Base-by-base conservation (phyloP, 2,113 vertebrate species). In the Chloropsis hardwickii region DNA sequence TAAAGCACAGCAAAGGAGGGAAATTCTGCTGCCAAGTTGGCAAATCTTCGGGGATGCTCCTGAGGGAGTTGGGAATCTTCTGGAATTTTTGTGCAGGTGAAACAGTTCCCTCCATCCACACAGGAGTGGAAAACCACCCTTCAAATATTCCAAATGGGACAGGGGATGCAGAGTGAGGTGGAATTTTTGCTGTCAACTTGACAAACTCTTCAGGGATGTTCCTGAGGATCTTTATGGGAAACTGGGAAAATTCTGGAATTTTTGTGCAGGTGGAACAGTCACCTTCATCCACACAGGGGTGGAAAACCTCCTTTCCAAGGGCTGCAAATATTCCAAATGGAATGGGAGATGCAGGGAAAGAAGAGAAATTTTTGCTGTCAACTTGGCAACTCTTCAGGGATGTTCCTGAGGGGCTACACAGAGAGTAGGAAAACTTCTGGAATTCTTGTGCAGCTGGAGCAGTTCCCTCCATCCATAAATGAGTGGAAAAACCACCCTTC, bases 341-440 rank as follows among this genome's bases (percentile, higher is more conserved):
- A 39, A n/a, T 13, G 29, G 70, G 24, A 51, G 18, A 5, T 1
- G 45, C n/a, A 1, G 65, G 31, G 44, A 12, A 31, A 37, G 5
- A 19, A 45, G 15, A 0, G 33, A 24, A 24, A 9, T 13, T 11
- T 25, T 65, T 42, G 42, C 13, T 50, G 29, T 3, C 3, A 21
- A 4, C 2, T 35, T 9, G 31, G 21, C 7, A 20, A 3, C 6
- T 20, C 31, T 29, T 24, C 5, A 1, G 44, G 31, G 28, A 19
- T 42, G 7, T 7, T 69, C 19, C 53, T 33, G 17, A 37, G 27
- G 61, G 14, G 3, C 24, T 35, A 4, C 15, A 12, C 15, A 10
- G 33, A 19, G 40, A 17, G 27, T 0, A 44, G 60, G 48, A 14
- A 79, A 79, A 12, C 21, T 60, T 50, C 67, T 48, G 15, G 4